Evolutionary conservation across 2,113 vertebrate species (phyloP), one percentile per base, ranked within the genome.

Genomic region (Terrapene triunguis): DNA sequence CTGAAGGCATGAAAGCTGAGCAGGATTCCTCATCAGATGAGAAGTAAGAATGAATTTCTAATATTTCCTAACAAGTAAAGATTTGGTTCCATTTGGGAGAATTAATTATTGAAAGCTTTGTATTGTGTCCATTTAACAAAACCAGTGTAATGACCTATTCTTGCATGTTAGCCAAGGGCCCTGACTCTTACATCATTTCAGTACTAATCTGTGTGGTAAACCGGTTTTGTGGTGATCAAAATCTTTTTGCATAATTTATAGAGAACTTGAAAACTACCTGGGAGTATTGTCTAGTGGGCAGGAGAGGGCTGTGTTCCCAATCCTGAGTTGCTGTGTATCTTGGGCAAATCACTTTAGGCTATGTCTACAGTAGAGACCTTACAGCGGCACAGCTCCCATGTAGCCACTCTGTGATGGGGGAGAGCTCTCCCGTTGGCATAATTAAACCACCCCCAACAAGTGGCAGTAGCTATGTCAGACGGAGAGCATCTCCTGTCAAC

Each of bases 1-100:
- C 99, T 25, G 99, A 99, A 98, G 99, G 99, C 87, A 99, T 99
- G 99, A 99, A 99, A 95, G 98, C 96, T 3, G 99, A 99, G 94
- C 98, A 99, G 92, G 99, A 99, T 53, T 99, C 99, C 82, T 99
- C 99, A 8, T 99, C 98, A 74, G 99, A 99, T 95, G 99, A 99
- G 97, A 98, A 99, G 99, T 99, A 98, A 99, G 99, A 80, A 76
- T 97, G 25, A 1, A 91, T 76, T 91, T 94, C 24, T 85, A 50
- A 72, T 27, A 88, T 76, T 38, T 82, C 8, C 79, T 48, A 4
- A 89, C 80, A 17, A 72, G 24, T 85, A 27, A 82, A 94, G 87
- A 35, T 89, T 19, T 14, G 87, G 27, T 54, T 82, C 13, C 1
- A 2, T 3, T 85, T 5, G 0, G 2, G 47, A 83, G 10, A 94